A percentile compares a stretch with the other conserved stretches of the same genome.
Conservation (phyloP, 2,113 vertebrate genomes). For the Pyxicephalus adspersus region DNA sequence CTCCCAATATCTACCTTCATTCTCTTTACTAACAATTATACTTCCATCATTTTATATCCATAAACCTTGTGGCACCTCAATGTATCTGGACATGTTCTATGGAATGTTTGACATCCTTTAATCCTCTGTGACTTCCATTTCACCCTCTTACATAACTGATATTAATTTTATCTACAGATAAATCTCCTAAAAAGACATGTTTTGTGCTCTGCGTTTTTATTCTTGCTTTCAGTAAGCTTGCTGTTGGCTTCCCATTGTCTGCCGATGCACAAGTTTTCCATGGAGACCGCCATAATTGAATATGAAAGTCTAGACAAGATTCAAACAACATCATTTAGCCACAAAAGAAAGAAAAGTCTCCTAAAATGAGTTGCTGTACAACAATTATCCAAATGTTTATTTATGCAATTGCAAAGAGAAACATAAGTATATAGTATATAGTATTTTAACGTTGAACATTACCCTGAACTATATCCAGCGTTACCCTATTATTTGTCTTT, state of each 20-base stretch:
- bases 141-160: slow-evolving; percentile 15
- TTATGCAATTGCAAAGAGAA: no score
- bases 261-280: neutral
- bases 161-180: slow-evolving; percentile 32
- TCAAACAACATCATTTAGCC: neutral
- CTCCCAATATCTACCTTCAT: no score
- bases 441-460: no score
- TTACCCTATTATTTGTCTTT: no score
- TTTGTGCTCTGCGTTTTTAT: slow-evolving; percentile 26
- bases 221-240: slow-evolving; percentile 7
- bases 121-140: slow-evolving; percentile 31
- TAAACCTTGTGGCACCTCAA: no score
- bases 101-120: neutral
- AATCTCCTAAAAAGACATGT: neutral
- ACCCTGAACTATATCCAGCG: no score
- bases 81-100: neutral
- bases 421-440: no score
- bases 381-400: no score
- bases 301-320: slow-evolving; percentile 36
- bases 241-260: slow-evolving; percentile 12
- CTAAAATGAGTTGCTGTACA: no score
- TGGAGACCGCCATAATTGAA: slow-evolving; percentile 38
- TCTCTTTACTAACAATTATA: no score
- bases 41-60: no score
- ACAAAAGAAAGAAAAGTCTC: no score